A percentile compares a stretch with the other conserved stretches of the same genome.
phyloP scores from a whole-genome alignment of 2,113 vertebrate species.

The Pterocles orientalis region DNA sequence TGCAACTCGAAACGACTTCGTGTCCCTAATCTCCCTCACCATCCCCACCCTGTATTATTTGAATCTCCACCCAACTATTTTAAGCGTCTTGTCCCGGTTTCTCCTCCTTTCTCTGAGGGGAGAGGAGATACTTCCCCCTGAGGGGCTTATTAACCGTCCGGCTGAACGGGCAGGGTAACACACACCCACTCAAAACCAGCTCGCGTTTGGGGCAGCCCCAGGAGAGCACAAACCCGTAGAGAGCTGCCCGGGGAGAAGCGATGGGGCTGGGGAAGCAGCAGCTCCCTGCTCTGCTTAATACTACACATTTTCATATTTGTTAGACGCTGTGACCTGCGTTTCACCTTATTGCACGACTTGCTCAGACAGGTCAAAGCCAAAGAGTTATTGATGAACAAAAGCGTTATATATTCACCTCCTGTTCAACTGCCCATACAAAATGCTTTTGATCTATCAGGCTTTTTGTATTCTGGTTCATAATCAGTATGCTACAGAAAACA shows the following conservation, averaged over 20 bases:
- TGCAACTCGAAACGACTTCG: slow-evolving; percentile 24
- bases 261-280: background rate
- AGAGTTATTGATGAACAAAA: slow-evolving; percentile 94
- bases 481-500: slow-evolving; percentile 56
- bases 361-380: slow-evolving; percentile 99
- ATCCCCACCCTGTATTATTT: background rate
- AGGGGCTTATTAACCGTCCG: background rate
- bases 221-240: background rate
- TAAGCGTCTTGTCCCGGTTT: background rate
- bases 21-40: background rate
- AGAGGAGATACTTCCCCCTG: background rate
- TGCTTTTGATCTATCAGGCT: slow-evolving; percentile 80
- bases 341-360: slow-evolving; percentile 91
- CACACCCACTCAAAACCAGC: background rate
- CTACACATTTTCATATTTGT: slow-evolving; percentile 86
- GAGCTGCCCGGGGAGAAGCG: background rate
- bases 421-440: slow-evolving; percentile 78
- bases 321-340: slow-evolving; percentile 97
- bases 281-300: slow-evolving; percentile 20
- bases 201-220: background rate
- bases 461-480: slow-evolving; percentile 76
- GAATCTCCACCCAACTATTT: background rate
- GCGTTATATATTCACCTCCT: slow-evolving; percentile 93
- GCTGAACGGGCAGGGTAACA: background rate
- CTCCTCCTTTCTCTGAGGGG: background rate